These are phyloP conservation scores for Zootermopsis nevadensis DNA, from an alignment of 2,888 invertebrate genomes.

Conservation along the genomic window DNA sequence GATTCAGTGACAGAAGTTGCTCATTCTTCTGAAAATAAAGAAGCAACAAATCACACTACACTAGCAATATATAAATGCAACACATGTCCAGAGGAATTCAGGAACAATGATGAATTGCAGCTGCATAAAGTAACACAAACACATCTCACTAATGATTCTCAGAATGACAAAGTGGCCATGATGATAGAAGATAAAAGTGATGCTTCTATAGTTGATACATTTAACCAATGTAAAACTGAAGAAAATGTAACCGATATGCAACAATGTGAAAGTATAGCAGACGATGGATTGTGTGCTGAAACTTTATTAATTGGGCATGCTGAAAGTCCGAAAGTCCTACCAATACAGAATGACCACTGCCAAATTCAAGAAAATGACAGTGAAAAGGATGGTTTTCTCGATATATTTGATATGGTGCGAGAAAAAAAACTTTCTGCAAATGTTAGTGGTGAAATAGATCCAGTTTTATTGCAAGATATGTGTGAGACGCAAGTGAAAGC, in stretches of 20 bases:
- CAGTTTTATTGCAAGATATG: slow-evolving; percentile 10
- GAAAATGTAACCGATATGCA: neutral
- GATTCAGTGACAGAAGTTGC: slow-evolving; percentile 25
- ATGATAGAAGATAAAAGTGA: neutral
- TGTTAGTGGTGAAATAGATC: slow-evolving; percentile 24
- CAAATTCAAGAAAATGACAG: slow-evolving; percentile 26
- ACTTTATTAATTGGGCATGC: neutral
- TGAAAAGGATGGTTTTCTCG: slow-evolving; percentile 34
- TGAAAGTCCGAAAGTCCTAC: neutral
- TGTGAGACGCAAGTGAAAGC: slow-evolving; percentile 8
- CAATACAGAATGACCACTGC: neutral
- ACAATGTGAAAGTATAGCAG: neutral
- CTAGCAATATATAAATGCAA: slow-evolving; percentile 21
- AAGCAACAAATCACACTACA: neutral
- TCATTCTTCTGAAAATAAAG: slow-evolving; percentile 3
- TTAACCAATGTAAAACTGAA: neutral
- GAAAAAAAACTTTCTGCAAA: slow-evolving; percentile 34
- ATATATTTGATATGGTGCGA: slow-evolving; percentile 37
- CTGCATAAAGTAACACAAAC: slow-evolving; percentile 26
- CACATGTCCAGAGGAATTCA: slow-evolving; percentile 28
- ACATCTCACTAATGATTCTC: slow-evolving; percentile 9
- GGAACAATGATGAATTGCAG: neutral
- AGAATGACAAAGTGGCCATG: neutral
- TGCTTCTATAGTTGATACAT: neutral
- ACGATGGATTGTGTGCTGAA: neutral